Evolutionary conservation across 2,888 invertebrate species (phyloP), one percentile per base, ranked within the genome.

Genomic region (Elysia crispata): DNA sequence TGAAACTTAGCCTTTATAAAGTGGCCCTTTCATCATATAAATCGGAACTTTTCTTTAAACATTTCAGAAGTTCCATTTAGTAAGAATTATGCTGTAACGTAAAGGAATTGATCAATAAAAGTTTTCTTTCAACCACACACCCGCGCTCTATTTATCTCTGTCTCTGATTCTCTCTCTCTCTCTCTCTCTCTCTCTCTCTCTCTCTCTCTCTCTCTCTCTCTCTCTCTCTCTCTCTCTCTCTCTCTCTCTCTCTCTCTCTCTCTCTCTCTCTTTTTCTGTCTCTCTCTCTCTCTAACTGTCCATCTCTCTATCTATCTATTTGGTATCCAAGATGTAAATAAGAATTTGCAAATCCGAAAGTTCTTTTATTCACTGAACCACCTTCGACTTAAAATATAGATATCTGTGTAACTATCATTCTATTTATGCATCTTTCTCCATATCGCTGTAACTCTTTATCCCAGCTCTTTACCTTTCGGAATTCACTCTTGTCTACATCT

Each of bases 211-310:
- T 28, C 73, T 30, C 73, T 28, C 1, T 23, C 73, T 25, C 28
- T 25, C 49, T 28, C 57, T 31, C 28, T 13, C 57, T 28, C 49
- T 30, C 57, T 31, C 23, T 23, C 69, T 69, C 33, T 13, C 60
- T 74, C 60, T 74, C 15, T 57, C 11, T 74, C 74, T 74, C 30
- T 64, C 64, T 62, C 54, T 76, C 64, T n/a, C 50, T 62, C 62
- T 66, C 23, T 67, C 50, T 41, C 33, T 66, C 28, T 20, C 30
- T 50, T 50, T 66, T 25, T 67, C 67, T 49, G 31, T 76, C 50
- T 50, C 41, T 76, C 76, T 50, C n/a, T 41, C 66, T 64, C 49
- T 76, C 75, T 75, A 30, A 60, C 31, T 75, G 18, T 57, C n/a
- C 62, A 25, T 75, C 62, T 75, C 31, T 60, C 33, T 60, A 6